phyloP scores from a whole-genome alignment of 1,140 invertebrate genomes.

The Pachypeltis micranthus region DNA sequence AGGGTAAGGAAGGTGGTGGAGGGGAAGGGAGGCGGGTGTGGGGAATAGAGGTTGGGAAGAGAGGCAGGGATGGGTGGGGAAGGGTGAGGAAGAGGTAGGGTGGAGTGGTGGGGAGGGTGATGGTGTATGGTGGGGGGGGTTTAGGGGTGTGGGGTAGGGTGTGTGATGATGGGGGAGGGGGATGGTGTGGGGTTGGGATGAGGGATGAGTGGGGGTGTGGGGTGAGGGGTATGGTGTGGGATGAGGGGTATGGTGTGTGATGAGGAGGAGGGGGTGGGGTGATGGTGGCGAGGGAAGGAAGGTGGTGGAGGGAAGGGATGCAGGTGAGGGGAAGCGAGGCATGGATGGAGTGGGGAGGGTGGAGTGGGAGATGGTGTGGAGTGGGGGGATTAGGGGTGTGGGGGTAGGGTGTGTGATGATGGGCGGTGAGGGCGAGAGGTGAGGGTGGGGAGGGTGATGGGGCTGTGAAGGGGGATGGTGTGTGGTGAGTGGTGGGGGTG shows the following conservation, averaged over 20 bases:
- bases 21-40: not conserved
- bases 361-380: not conserved
- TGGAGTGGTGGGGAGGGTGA: not conserved
- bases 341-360: not conserved
- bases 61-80: no score
- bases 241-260: no score
- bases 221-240: no score
- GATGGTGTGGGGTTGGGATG: not conserved
- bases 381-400: not conserved
- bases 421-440: not conserved
- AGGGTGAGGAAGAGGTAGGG: no score
- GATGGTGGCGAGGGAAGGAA: no score
- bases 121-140: not conserved
- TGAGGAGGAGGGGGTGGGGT: no score
- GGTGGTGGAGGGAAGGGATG: no score
- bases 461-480: not conserved
- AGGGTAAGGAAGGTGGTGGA: not conserved
- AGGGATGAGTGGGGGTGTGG: not conserved
- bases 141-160: no score
- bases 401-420: not conserved
- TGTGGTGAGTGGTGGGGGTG: not conserved
- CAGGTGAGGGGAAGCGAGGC: not conserved
- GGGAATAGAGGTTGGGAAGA: not conserved
- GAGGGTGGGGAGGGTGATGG: not conserved
- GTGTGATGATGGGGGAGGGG: not conserved